A percentile compares a stretch with the other conserved stretches of the same genome.
Conservation (phyloP, 2,113 vertebrate genomes). For the Alethe castanea region DNA sequence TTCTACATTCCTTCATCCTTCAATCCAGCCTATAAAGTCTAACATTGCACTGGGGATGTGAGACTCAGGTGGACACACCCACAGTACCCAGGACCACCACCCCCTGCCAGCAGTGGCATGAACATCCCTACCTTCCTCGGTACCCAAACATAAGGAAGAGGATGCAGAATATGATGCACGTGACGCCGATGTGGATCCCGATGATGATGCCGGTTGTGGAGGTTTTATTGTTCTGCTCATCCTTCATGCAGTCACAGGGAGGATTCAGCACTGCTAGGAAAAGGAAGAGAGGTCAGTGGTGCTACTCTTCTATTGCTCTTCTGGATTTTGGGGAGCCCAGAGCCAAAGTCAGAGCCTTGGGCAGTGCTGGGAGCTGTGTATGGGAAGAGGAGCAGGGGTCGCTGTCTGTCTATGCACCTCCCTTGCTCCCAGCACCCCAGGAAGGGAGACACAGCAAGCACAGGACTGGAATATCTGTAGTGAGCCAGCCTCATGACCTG, state of each 20-base stretch:
- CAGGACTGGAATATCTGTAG: not conserved
- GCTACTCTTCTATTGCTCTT: not conserved
- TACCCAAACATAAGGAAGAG: conserved; percentile 96
- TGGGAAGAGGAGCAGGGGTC: fast-evolving
- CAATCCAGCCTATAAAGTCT: not conserved
- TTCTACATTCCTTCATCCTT: not conserved
- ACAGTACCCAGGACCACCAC: not conserved
- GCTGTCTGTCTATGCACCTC: not conserved
- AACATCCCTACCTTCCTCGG: conserved; percentile 83
- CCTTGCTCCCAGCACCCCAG: not conserved
- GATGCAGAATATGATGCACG: conserved; percentile 96
- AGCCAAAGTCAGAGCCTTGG: not conserved
- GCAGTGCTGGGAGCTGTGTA: not conserved
- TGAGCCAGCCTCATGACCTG: not conserved
- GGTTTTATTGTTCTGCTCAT: conserved; percentile 83
- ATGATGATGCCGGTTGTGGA: conserved; percentile 92
- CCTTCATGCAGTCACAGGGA: conserved; percentile 88
- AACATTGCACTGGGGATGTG: fast-evolving
- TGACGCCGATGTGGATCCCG: conserved; percentile 94
- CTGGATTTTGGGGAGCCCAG: not conserved
- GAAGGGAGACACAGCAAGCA: not conserved
- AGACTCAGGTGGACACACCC: not conserved
- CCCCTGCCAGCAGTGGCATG: fast-evolving
- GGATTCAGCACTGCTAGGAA: conserved; percentile 79
- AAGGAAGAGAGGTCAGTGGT: not conserved